phyloP scores from a whole-genome alignment of 2,888 invertebrate genomes.

The Orthonychiurus folsomi region DNA sequence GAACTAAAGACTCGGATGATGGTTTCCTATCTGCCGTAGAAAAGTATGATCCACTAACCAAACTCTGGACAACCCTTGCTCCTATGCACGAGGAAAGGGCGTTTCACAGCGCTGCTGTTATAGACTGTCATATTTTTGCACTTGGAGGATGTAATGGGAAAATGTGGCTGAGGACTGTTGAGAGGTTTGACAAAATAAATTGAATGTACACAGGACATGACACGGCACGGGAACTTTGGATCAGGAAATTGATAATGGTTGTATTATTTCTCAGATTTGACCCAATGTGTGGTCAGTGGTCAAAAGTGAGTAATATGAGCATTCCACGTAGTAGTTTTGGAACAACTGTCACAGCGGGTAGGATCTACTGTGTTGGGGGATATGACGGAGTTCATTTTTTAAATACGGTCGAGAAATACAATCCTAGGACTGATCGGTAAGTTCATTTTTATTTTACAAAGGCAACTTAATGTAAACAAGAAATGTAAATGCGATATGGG shows the following conservation, averaged over 20 bases:
- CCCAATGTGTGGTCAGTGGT: conserved; percentile 42
- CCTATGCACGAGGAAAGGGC: conserved; percentile 42
- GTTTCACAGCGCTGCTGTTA: conserved; percentile 41
- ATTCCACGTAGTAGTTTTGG: conserved; percentile 42
- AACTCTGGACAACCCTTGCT: conserved; percentile 41
- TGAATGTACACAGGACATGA: too few relatives aligned
- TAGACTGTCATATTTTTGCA: conserved; percentile 42
- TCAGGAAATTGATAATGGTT: not conserved
- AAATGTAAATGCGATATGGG: too few relatives aligned
- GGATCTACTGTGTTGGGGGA: conserved; percentile 43
- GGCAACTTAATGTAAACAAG: too few relatives aligned
- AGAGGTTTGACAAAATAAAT: conserved; percentile 41
- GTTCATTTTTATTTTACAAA: too few relatives aligned
- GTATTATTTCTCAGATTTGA: conserved; percentile 38
- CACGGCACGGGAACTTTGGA: too few relatives aligned
- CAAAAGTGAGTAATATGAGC: conserved; percentile 42
- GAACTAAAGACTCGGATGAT: conserved; percentile 32
- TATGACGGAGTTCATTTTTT: conserved; percentile 42
- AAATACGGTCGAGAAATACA: conserved; percentile 43
- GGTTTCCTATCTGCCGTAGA: conserved; percentile 40
- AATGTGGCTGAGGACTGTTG: conserved; percentile 41
- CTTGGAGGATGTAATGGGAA: conserved; percentile 43
- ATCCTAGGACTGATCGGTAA: conserved; percentile 42
- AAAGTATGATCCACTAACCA: conserved; percentile 41
- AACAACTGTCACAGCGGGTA: conserved; percentile 41